These are phyloP conservation scores for Orientallactaga sibirica DNA, from an alignment of 2,797 vertebrate species.

Conservation along the genomic window DNA sequence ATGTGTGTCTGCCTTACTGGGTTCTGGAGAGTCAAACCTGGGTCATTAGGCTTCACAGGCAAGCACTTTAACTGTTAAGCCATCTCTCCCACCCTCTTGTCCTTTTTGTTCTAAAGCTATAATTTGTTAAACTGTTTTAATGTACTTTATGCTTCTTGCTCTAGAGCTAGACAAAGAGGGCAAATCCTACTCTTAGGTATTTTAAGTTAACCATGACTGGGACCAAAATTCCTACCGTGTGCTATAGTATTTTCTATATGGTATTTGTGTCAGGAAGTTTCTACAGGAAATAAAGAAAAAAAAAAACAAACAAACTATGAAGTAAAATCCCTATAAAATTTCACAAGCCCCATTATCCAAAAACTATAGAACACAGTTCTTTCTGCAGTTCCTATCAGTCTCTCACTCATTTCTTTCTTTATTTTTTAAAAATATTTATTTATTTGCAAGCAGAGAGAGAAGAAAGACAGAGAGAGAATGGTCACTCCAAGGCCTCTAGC, in stretches of 20 bases:
- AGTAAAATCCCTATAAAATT: not conserved
- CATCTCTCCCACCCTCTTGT: no score
- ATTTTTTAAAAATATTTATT: no score
- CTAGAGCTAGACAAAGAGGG: not conserved
- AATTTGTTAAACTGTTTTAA: not conserved
- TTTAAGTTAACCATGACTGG: not conserved
- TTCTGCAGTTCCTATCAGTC: not conserved
- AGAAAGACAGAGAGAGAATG: no score
- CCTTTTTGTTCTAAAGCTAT: not conserved
- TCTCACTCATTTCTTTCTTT: not conserved
- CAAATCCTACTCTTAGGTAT: not conserved
- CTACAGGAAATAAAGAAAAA: constrained; percentile 49
- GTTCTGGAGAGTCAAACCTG: no score
- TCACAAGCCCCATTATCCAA: not conserved
- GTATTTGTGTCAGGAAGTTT: not conserved
- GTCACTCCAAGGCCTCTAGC: no score
- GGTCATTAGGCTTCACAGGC: no score
- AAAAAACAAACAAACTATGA: not conserved
- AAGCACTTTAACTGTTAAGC: no score
- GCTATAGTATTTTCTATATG: not conserved
- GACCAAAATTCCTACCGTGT: not conserved
- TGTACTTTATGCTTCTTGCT: not conserved
- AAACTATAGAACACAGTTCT: not conserved
- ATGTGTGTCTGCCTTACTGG: no score
- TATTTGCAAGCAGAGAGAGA: no score